Conservation (phyloP, 2,888 invertebrate genomes). For the Lepidocyrtoides sp. region DNA sequence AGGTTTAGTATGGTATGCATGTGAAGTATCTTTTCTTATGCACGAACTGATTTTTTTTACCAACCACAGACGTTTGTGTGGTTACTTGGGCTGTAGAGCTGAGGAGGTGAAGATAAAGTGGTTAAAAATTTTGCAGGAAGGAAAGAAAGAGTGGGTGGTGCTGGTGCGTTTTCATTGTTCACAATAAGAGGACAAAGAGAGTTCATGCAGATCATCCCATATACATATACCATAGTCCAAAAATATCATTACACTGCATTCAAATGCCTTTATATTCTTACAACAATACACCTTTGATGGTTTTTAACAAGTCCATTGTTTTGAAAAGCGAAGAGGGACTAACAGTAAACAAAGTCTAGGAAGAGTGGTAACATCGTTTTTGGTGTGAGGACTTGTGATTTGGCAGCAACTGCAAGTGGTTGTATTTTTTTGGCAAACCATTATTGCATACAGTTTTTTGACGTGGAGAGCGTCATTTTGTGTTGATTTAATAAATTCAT, state of each 20-base stretch:
- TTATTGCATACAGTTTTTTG: background rate
- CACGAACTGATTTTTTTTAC: too few relatives aligned
- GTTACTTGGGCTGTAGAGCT: too few relatives aligned
- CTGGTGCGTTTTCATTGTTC: slow-evolving; percentile 2
- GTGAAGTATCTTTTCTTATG: too few relatives aligned
- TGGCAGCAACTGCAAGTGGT: slow-evolving; percentile 14
- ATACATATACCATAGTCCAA: background rate
- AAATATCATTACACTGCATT: background rate
- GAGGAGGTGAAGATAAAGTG: too few relatives aligned
- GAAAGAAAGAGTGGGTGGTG: slow-evolving; percentile 23
- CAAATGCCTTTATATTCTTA: too few relatives aligned
- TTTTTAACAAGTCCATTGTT: slow-evolving; percentile 30
- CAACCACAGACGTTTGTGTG: too few relatives aligned
- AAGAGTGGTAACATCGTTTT: background rate
- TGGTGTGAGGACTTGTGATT: slow-evolving; percentile 25
- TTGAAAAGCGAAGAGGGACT: background rate
- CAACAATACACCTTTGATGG: background rate
- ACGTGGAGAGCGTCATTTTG: background rate
- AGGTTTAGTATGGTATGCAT: too few relatives aligned
- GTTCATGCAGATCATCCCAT: slow-evolving; percentile 20
- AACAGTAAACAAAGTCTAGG: background rate
- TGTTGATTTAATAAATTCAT: background rate
- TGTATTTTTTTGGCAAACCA: slow-evolving; percentile 9
- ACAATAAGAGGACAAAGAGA: slow-evolving; percentile 17
- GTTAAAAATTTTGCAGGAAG: slow-evolving; percentile 44